Evolutionary conservation across 2,888 invertebrate species (phyloP), one percentile per base, ranked within the genome.

Genomic region (Campaea margaritaria): DNA sequence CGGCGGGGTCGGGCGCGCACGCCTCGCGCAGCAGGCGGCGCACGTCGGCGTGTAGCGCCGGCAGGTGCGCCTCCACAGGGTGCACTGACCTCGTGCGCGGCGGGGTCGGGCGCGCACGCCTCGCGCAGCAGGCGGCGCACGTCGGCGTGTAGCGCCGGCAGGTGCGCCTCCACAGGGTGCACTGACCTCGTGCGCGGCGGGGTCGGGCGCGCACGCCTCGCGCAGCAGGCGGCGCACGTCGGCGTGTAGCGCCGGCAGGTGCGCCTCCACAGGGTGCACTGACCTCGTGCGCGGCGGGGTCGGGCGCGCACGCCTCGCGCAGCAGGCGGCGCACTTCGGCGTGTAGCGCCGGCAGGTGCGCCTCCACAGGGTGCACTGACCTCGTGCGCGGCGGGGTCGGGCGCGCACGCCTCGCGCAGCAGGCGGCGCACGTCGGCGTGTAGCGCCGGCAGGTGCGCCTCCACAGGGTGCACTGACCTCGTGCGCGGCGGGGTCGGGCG

Each of bases 341-440:
- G 21, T 5, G 21, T 21, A 21, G 21, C n/a, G n/a, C n/a, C n/a
- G n/a, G n/a, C n/a, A n/a, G n/a, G n/a, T n/a, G n/a, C n/a, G n/a
- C n/a, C n/a, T n/a, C n/a, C n/a, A n/a, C n/a, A n/a, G n/a, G n/a
- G n/a, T n/a, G n/a, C 21, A 21, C 21, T 21, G 21, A 21, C 21
- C 21, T 21, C 82, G 15, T 48, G 1, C 69, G 59, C 70, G 8
- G 13, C 44, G 2, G 8, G n/a, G 10, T 10, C 12, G n/a, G n/a
- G n/a, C 5, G 31, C 43, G 38, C 21, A 95, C 61, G 94, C 93
- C 38, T 94, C 94, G 46, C 93, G 93, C 66, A n/a, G n/a, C n/a
- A n/a, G n/a, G n/a, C n/a, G n/a, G n/a, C n/a, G n/a, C n/a, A n/a
- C n/a, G n/a, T n/a, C n/a, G n/a, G n/a, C n/a, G n/a, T n/a, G n/a